Percentiles rank a stretch among this genome's conserved stretches.
These are phyloP conservation scores for Esox masquinongy DNA, from an alignment of 2,797 vertebrate genomes.

Conservation along the genomic window DNA sequence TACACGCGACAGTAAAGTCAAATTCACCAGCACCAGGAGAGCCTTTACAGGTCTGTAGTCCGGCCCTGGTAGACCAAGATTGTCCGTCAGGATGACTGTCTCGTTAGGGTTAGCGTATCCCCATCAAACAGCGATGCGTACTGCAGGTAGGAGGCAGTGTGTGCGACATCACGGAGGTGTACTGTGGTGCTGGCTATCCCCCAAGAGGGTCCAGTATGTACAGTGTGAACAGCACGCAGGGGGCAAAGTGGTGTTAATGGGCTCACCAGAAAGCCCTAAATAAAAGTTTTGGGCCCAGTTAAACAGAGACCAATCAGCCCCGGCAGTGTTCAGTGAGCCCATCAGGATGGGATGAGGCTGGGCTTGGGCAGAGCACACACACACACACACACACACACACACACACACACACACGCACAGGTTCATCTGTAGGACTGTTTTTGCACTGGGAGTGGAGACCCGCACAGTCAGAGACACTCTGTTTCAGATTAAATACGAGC, in stretches of 20 bases:
- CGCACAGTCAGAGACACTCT: conserved; percentile 55
- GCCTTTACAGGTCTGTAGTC: neutral
- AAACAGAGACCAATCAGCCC: conserved; percentile 60
- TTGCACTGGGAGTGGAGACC: conserved; percentile 58
- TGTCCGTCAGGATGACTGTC: conserved; percentile 7
- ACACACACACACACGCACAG: conserved; percentile 17
- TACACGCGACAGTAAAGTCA: conserved; percentile 9
- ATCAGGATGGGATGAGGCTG: conserved; percentile 34
- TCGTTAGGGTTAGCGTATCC: neutral
- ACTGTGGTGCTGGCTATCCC: conserved; percentile 69
- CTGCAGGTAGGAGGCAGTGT: neutral
- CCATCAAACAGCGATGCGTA: neutral
- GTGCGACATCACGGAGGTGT: neutral
- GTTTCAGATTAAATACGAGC: conserved; percentile 68
- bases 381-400: neutral
- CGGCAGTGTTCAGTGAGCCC: conserved; percentile 43
- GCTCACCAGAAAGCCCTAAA: conserved; percentile 47
- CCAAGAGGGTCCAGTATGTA: conserved; percentile 40
- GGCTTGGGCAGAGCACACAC: conserved; percentile 13
- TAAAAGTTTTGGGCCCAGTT: conserved; percentile 59
- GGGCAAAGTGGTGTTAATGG: conserved; percentile 51
- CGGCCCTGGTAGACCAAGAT: neutral
- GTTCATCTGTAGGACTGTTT: conserved; percentile 51
- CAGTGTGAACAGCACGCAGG: conserved; percentile 54
- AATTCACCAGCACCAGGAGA: neutral